Conservation (phyloP, 2,888 invertebrate genomes). For the Athrips mouffetella region DNA sequence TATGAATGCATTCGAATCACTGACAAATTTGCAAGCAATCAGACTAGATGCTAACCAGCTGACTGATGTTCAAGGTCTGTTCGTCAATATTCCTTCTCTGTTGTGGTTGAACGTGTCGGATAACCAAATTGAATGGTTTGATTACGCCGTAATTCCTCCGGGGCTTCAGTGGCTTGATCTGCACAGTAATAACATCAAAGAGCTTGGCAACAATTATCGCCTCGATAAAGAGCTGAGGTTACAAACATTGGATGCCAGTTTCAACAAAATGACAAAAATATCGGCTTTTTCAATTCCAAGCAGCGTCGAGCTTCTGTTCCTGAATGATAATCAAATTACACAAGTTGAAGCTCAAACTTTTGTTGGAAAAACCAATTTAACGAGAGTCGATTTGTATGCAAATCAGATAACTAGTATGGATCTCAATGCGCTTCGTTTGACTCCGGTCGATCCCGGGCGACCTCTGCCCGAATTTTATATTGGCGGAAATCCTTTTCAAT, state of each 20-base stretch:
- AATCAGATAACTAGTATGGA: constrained; percentile 95
- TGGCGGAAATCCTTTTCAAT: constrained; percentile 95
- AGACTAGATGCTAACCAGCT: constrained; percentile 91
- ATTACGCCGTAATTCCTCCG: constrained; percentile 89
- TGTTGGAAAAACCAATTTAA: constrained; percentile 91
- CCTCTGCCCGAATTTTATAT: constrained; percentile 94
- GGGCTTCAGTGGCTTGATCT: constrained; percentile 93
- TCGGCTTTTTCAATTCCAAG: constrained; percentile 88
- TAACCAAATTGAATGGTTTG: constrained; percentile 92
- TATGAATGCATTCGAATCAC: constrained; percentile 88
- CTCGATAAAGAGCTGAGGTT: constrained; percentile 84
- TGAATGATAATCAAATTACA: constrained; percentile 93
- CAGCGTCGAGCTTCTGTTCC: constrained; percentile 89
- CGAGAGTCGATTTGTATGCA: constrained; percentile 93
- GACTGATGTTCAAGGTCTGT: constrained; percentile 89
- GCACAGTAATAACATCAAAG: constrained; percentile 90
- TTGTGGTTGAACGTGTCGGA: constrained; percentile 95
- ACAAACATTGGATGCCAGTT: constrained; percentile 93
- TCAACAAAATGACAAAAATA: constrained; percentile 90
- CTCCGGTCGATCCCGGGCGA: constrained; percentile 86
- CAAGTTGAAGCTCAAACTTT: constrained; percentile 93
- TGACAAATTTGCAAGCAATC: constrained; percentile 89
- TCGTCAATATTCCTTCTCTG: constrained; percentile 88
- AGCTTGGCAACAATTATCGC: constrained; percentile 86
- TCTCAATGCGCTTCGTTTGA: constrained; percentile 90